phyloP scores from a whole-genome alignment of 2,797 vertebrate genomes.

The Hippocampus kuda region DNA sequence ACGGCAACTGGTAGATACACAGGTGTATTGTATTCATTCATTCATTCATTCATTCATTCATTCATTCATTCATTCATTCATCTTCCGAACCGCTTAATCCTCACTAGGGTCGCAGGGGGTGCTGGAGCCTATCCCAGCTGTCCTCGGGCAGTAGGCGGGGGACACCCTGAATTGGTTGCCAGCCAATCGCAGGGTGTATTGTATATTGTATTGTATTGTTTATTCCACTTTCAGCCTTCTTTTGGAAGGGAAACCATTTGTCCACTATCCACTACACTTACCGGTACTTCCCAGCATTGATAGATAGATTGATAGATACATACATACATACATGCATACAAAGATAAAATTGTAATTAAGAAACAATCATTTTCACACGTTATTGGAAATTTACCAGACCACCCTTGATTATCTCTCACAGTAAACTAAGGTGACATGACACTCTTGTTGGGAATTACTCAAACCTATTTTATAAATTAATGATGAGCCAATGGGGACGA shows the following conservation, averaged over 20 bases:
- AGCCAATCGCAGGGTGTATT: no score
- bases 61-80: no score
- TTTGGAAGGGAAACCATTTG: not conserved
- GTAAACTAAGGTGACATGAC: not conserved
- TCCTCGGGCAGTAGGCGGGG: no score
- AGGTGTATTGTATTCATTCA: no score
- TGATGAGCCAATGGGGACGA: conserved; percentile 32
- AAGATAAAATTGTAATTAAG: not conserved
- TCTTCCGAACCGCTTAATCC: no score
- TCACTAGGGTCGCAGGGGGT: no score
- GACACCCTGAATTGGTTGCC: no score
- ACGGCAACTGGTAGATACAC: not conserved
- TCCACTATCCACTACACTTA: not conserved
- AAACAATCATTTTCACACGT: no score
- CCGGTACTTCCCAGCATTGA: not conserved
- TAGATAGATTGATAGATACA: not conserved
- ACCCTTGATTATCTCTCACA: not conserved
- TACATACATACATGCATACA: no score
- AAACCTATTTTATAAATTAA: conserved; percentile 53
- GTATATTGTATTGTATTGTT: no score
- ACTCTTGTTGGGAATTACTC: conserved; percentile 4
- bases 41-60: no score
- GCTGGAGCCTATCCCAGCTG: no score
- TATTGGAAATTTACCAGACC: not conserved
- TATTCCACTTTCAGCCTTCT: not conserved